phyloP scores from a whole-genome alignment of 2,888 invertebrate genomes.

The Drosophila aldrichi region DNA sequence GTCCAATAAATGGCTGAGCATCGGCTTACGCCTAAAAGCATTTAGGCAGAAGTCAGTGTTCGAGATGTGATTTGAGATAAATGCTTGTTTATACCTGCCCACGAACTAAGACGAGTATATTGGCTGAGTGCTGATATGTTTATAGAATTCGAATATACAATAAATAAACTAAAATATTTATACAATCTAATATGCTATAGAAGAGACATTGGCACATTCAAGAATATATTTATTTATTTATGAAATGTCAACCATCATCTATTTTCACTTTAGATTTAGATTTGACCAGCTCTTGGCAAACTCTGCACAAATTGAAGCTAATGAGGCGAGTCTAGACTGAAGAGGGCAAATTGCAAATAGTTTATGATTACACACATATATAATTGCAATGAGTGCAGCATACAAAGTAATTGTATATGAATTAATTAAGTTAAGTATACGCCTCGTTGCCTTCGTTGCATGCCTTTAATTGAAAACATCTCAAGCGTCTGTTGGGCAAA shows the following conservation, averaged over 20 bases:
- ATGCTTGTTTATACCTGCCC: neutral
- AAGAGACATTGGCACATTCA: too few relatives aligned
- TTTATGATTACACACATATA: neutral
- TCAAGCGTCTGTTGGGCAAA: neutral
- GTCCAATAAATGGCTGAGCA: neutral
- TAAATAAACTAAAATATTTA: too few relatives aligned
- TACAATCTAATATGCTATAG: too few relatives aligned
- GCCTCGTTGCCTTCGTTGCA: slow-evolving; percentile 6
- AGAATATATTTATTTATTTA: too few relatives aligned
- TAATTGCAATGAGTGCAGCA: neutral
- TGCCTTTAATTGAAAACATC: slow-evolving; percentile 16
- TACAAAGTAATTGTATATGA: slow-evolving; percentile 21
- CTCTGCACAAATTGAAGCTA: neutral
- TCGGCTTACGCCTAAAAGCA: neutral
- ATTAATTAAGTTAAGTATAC: slow-evolving; percentile 43
- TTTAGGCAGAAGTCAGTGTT: neutral
- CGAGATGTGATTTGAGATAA: neutral
- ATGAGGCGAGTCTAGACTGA: slow-evolving; percentile 25
- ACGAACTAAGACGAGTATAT: neutral
- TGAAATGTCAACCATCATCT: too few relatives aligned
- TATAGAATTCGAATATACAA: too few relatives aligned
- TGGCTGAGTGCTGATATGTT: neutral
- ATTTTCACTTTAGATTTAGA: neutral
- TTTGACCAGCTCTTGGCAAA: neutral
- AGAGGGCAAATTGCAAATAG: neutral